phyloP scores from a whole-genome alignment of 2,113 vertebrate species.

The Dipodomys merriami region DNA sequence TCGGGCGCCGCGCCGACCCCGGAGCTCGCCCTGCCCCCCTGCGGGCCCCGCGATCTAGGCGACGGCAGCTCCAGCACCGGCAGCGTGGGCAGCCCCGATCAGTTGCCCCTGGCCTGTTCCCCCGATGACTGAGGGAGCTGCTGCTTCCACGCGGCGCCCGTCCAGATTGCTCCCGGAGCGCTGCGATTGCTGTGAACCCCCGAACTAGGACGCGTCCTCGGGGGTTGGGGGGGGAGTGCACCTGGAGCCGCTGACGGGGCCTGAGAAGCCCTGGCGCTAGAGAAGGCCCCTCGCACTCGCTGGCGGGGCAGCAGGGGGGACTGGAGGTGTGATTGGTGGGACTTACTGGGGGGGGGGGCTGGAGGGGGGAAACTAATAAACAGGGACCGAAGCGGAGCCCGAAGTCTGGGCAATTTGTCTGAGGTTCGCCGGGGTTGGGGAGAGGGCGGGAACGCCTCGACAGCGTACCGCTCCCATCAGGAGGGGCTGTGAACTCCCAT shows the following conservation, averaged over 20 bases:
- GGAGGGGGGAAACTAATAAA: conserved; percentile 74
- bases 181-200: conserved; percentile 24
- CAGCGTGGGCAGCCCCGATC: conserved; percentile 95
- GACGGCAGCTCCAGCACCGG: conserved; percentile 96
- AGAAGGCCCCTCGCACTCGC: conserved; percentile 33
- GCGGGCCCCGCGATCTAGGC: conserved; percentile 93
- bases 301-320: conserved; percentile 57
- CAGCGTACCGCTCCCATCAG: neutral
- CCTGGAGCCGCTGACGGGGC: conserved; percentile 25
- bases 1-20: conserved; percentile 88
- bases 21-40: conserved; percentile 92
- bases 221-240: neutral
- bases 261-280: conserved; percentile 39
- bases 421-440: conserved; percentile 42
- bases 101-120: conserved; percentile 93
- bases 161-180: neutral
- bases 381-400: conserved; percentile 66
- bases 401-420: conserved; percentile 69
- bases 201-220: conserved; percentile 2
- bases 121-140: conserved; percentile 89
- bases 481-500: neutral
- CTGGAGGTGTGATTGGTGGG: conserved; percentile 63
- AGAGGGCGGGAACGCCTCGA: conserved; percentile 32
- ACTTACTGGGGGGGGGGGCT: conserved; percentile 55
- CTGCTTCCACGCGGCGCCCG: conserved; percentile 36